Conservation (phyloP, 2,113 vertebrate species). For the Caracal caracal region DNA sequence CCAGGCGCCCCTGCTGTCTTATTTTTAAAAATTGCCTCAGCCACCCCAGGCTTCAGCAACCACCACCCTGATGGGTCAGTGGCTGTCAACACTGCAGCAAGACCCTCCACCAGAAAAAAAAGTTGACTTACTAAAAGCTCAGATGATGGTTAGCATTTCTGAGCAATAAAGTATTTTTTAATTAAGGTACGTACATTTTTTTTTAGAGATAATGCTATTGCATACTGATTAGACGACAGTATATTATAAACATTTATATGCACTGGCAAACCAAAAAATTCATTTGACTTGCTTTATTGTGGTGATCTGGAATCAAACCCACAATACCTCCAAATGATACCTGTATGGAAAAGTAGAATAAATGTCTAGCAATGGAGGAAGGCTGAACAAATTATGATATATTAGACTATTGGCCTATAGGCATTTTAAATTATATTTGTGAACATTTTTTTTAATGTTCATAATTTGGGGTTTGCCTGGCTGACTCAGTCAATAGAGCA, state of each 20-base stretch:
- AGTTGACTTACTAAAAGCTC: not conserved
- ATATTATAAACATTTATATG: not conserved
- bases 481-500: not conserved
- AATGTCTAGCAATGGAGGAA: not conserved
- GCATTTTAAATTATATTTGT: slow-evolving; percentile 2
- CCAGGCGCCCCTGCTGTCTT: not conserved
- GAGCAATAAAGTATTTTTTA: not conserved
- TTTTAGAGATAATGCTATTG: not conserved
- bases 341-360: not conserved
- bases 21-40: not conserved
- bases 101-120: not conserved
- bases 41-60: not conserved
- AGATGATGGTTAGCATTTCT: not conserved
- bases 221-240: not conserved
- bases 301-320: not conserved
- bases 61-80: not conserved
- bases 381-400: not conserved
- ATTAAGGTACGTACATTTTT: not conserved
- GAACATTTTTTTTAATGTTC: not conserved
- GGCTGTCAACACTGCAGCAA: not conserved
- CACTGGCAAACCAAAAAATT: not conserved
- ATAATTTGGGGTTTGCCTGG: not conserved
- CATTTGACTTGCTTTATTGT: not conserved
- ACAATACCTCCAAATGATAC: not conserved
- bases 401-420: not conserved